Base-by-base conservation (phyloP, 2,888 invertebrate species). In the Pammene fasciana region DNA sequence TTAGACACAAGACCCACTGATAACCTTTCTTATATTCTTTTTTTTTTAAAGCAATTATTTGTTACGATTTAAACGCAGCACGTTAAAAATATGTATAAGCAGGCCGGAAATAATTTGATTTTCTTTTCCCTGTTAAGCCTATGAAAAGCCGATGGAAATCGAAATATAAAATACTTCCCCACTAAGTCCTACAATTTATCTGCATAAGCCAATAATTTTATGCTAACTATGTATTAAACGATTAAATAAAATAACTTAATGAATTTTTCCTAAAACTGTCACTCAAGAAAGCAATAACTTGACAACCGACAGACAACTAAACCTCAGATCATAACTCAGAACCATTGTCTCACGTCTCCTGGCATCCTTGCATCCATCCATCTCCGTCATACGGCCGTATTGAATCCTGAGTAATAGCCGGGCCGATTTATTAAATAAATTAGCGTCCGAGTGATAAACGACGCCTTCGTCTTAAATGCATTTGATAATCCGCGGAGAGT, bases 341-440 rank as follows among this genome's bases (percentile, higher is more conserved):
- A 68, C 68, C 59, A 68, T 65, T 59, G 64, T 65, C 70, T 65
- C 45, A 34, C 65, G 65, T 54, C 45, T 41, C n/a, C 6, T 34
- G 16, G 16, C 71, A 75, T 76, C 74, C 66, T 71, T 76, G 10
- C 48, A 41, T 43, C 60, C 87, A 89, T 90, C 86, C 81, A 89
- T 90, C 90, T 84, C 80, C 82, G 88, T 90, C 89, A 86, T 86
- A 85, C 78, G 77, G 81, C 84, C 84, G 82, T 82, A 84, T 84
- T 80, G 82, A 80, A 80, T 81, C 84, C 80, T 87, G 88, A 89
- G 82, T 89, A 89, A 90, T 90, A 85, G 85, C 81, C 73, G 76
- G 84, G 81, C 85, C 84, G 89, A 89, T 89, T 90, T 90, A 90
- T 90, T 89, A 85, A 90, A 90, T 88, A 88, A 89, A 90, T 89